A percentile compares a stretch with the other conserved stretches of the same genome.
Conservation (phyloP, 2,113 vertebrate species). For the Pygathrix nemaeus region DNA sequence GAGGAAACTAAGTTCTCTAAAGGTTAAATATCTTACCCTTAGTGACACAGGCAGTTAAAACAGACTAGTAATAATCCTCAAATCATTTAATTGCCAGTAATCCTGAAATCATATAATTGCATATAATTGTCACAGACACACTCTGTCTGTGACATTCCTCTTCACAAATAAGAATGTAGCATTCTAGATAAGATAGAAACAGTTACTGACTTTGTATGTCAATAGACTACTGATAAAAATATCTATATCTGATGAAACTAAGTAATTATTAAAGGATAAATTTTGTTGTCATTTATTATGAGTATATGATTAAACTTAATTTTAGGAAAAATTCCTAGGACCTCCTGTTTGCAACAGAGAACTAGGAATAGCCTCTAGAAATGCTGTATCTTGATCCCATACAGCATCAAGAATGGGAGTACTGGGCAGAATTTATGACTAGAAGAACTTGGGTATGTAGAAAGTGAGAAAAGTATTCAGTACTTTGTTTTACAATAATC, state of each 20-base stretch:
- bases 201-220: neutral
- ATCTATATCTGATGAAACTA: neutral
- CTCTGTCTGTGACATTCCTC: neutral
- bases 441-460: neutral
- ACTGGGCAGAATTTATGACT: neutral
- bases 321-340: neutral
- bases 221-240: neutral
- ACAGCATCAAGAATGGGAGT: neutral
- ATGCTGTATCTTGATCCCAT: neutral
- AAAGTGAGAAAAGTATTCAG: neutral
- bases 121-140: too few relatives aligned
- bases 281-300: neutral
- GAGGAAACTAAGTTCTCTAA: neutral
- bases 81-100: neutral
- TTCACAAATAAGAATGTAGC: neutral
- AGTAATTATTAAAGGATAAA: neutral
- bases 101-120: too few relatives aligned
- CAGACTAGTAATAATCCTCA: neutral
- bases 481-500: slow-evolving; percentile 1
- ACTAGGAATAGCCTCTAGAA: neutral
- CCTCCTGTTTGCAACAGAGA: neutral
- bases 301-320: neutral
- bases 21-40: neutral
- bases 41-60: neutral
- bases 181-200: neutral